Evolutionary conservation across 2,113 vertebrate genomes (phyloP), one percentile per base, ranked within the genome.

Genomic region (Atractosteus spatula): DNA sequence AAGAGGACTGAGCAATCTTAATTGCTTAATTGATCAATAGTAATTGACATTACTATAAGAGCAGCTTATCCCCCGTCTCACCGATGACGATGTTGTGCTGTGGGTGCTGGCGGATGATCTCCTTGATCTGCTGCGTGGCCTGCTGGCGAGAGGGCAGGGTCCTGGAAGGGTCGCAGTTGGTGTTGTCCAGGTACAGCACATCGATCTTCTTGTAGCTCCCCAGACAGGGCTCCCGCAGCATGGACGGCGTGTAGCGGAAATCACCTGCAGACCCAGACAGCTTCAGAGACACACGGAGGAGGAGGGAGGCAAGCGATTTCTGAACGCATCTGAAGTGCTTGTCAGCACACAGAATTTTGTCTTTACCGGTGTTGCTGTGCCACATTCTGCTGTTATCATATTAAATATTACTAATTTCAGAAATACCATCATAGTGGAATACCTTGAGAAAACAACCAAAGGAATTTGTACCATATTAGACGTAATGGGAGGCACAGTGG

Each of bases 181-280:
- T 99, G 84, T 97, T 96, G 85, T 99, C 97, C 80, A 99, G 85
- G 85, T 99, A 99, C 64, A 99, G 91, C 41, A 93, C 80, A 70
- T 98, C 94, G 55, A 99, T 96, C 74, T 75, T 91, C 70, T 84
- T 91, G 63, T 91, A 88, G 69, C 83, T 88, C 41, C 73, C 78
- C n/a, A 98, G 87, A 47, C 74, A 93, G 0, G 91, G 91, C 78
- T 95, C 93, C 1, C 80, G 82, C 57, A 92, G 84, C 96, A 99
- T 97, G n/a, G 88, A 71, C 0, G 95, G 90, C 0, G 77, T 86
- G 72, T 96, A 99, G 74, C 97, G 93, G 73, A 99, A 99, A 76
- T 99, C 97, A 74, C 96, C 97, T 99, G 74, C 71, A 78, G 0
- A 29, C 41, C 57, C 3, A 29, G 41, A 43, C 11, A 62, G 41